phyloP scores from a whole-genome alignment of 1,140 invertebrate species.

The Acromyrmex charruanus region DNA sequence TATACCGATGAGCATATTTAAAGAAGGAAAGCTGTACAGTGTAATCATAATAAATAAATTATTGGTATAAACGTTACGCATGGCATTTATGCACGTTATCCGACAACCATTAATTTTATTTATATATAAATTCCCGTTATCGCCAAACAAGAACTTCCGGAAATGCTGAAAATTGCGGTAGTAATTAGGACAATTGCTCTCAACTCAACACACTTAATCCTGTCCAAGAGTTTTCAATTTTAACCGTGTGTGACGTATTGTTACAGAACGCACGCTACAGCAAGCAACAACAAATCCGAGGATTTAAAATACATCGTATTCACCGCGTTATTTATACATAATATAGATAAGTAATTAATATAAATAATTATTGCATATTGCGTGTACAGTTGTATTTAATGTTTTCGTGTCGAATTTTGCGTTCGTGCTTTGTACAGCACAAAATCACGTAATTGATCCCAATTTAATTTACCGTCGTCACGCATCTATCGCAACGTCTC shows the following conservation, averaged over 20 bases:
- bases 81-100: too few relatives aligned
- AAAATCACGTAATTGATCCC: constrained; percentile 24
- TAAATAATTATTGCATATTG: constrained; percentile 22
- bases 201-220: neutral
- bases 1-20: neutral
- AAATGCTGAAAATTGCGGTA: constrained; percentile 4
- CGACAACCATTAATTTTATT: neutral
- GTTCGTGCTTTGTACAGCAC: neutral
- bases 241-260: neutral
- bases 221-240: constrained; percentile 22
- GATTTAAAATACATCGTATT: constrained; percentile 31
- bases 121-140: neutral
- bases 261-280: neutral
- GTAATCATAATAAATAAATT: neutral
- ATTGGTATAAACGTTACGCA: neutral
- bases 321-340: constrained; percentile 10
- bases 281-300: neutral
- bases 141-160: neutral
- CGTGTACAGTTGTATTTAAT: neutral
- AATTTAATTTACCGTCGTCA: neutral
- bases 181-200: constrained; percentile 28
- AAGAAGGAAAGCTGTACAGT: neutral
- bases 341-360: constrained; percentile 28
- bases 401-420: neutral
- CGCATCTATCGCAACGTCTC: neutral